phyloP scores from a whole-genome alignment of 1,140 invertebrate genomes.

The Heliothis virescens region DNA sequence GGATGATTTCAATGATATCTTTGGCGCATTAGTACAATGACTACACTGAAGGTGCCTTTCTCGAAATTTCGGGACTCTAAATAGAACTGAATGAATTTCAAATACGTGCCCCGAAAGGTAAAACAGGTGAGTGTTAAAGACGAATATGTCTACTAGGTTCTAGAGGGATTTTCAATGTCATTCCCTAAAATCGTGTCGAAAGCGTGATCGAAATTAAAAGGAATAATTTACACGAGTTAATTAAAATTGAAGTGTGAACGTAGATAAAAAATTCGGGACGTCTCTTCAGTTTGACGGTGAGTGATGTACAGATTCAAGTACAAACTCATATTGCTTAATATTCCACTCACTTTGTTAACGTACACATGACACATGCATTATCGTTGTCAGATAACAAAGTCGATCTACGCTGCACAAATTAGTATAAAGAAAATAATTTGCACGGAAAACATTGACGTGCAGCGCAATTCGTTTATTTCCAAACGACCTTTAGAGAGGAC shows the following conservation, averaged over 20 bases:
- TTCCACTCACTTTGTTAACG: conserved; percentile 17
- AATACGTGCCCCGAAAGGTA: neutral
- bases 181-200: no score
- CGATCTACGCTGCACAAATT: neutral
- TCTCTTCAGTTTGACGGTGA: neutral
- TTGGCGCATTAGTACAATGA: neutral
- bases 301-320: neutral
- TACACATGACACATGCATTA: conserved; percentile 19
- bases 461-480: neutral
- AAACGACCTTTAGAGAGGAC: conserved; percentile 11
- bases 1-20: neutral
- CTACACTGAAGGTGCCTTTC: conserved; percentile 13
- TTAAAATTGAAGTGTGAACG: neutral
- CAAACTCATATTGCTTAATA: conserved; percentile 1
- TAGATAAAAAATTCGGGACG: neutral
- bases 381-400: conserved; percentile 23
- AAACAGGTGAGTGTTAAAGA: neutral
- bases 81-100: neutral
- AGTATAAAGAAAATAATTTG: conserved; percentile 27
- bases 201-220: neutral
- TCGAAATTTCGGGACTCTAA: neutral
- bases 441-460: conserved; percentile 14
- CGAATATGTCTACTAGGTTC: no score
- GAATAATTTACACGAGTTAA: neutral
- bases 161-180: no score